Evolutionary conservation across 2,888 invertebrate species (phyloP).

Genomic region (Aleiodes testaceus): DNA sequence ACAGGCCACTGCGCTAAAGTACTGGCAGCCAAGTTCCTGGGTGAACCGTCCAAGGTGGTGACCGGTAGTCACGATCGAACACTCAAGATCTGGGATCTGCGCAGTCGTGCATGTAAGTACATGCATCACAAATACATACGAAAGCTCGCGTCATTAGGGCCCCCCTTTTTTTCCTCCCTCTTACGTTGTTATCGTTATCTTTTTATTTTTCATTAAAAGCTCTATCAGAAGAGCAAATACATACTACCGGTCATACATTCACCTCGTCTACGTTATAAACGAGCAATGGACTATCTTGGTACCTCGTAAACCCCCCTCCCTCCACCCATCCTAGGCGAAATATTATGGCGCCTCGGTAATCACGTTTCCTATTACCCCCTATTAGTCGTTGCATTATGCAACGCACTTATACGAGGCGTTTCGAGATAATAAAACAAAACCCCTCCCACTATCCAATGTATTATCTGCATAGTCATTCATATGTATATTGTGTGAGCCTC

Average conservation of each 20-base stretch:
- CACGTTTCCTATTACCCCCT: conserved; percentile 60
- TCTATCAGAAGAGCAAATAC: conserved; percentile 21
- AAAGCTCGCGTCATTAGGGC: conserved; percentile 13
- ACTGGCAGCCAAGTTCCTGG: conserved; percentile 95
- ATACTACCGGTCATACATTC: conserved; percentile 17
- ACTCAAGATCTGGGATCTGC: conserved; percentile 98
- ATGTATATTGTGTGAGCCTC: conserved; percentile 50
- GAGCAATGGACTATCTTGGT: conserved; percentile 14
- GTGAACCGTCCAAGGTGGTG: conserved; percentile 93
- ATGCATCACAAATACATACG: conserved; percentile 30
- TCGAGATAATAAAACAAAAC: conserved; percentile 61
- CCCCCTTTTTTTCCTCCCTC: neutral
- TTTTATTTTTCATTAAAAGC: conserved; percentile 17
- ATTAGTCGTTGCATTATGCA: conserved; percentile 62
- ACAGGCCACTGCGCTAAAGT: conserved; percentile 99
- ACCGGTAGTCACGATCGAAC: conserved; percentile 99
- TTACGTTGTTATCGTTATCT: neutral
- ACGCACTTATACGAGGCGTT: conserved; percentile 56
- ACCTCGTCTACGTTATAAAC: neutral
- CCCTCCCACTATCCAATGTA: conserved; percentile 23
- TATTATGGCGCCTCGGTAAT: conserved; percentile 59
- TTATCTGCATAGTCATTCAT: conserved; percentile 58
- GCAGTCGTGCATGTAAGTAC: conserved; percentile 89
- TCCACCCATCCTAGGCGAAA: conserved; percentile 44
- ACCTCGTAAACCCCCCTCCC: conserved; percentile 10